A percentile compares a stretch with the other conserved stretches of the same genome.
These are phyloP conservation scores for Cordilura impudica DNA, from an alignment of 2,888 invertebrate genomes.

Conservation along the genomic window DNA sequence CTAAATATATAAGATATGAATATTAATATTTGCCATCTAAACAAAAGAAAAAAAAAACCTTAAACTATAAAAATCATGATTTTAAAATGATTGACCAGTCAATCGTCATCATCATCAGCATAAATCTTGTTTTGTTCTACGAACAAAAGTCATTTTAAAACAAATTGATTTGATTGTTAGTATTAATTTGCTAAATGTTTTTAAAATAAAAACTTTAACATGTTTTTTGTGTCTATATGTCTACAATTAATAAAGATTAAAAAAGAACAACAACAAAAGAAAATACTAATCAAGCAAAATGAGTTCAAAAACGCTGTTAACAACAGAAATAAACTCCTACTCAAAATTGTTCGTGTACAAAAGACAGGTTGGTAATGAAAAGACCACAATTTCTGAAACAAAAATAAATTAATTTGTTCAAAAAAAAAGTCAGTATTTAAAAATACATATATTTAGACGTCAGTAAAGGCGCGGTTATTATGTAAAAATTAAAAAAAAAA, in stretches of 20 bases:
- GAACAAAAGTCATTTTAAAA: constrained; percentile 41
- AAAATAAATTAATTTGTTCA: neutral
- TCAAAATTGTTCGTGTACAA: constrained; percentile 22
- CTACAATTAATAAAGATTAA: constrained; percentile 42
- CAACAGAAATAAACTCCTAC: constrained; percentile 47
- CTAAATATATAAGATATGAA: too few species aligned
- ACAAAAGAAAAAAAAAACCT: neutral
- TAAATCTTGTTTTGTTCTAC: constrained; percentile 42
- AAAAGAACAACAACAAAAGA: constrained; percentile 8
- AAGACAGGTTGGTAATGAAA: constrained; percentile 22
- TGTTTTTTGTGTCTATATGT: constrained; percentile 36
- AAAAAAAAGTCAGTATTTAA: neutral
- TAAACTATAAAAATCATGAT: constrained; percentile 2
- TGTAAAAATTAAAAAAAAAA: neutral
- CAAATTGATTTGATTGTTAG: constrained; percentile 57
- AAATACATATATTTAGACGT: neutral
- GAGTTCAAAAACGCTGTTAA: constrained; percentile 51
- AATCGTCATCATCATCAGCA: constrained; percentile 32
- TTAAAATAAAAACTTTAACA: constrained; percentile 37
- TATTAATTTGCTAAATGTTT: constrained; percentile 60
- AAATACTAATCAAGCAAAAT: constrained; percentile 32
- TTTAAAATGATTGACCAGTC: neutral
- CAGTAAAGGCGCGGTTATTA: constrained; percentile 29
- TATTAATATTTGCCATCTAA: too few species aligned
- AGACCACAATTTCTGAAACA: neutral